Evolutionary conservation across 2,113 vertebrate species (phyloP), one percentile per base, ranked within the genome.

Genomic region (Actinemys pallida): DNA sequence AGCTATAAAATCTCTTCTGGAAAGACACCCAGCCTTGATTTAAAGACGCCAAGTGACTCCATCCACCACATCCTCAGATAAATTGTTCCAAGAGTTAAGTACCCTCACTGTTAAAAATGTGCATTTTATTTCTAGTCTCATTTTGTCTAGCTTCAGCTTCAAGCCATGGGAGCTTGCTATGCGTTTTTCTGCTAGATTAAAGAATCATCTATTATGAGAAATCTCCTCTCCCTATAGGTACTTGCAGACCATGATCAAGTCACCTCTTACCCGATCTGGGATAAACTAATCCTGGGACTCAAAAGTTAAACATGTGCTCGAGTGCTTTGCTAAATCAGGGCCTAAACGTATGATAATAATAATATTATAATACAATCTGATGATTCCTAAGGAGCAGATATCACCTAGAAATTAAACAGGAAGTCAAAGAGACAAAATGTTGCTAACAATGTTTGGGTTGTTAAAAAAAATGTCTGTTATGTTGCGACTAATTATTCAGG

Each of bases 401-500:
- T 69, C 16, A n/a, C 35, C 62, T 69, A 69, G 31, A 69, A 69
- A 69, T 69, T 69, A 69, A 69, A n/a, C 31, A n/a, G 62, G 62
- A n/a, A 69, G 14, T n/a, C 62, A 69, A 69, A 69, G 35, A 84
- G 62, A 90, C 52, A 52, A 90, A 84, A 62, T 20, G 10, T 10
- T 56, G 72, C 94, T 83, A 78, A 83, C 69, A 49, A 69, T 22
- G 39, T 80, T 57, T 89, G n/a, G 50, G 56, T 81, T 65, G 86
- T 93, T 85, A 87, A 83, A 47, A 54, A 54, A 59, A 88, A 53
- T 80, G 72, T 78, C 52, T 62, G 17, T 95, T 65, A 50, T 80
- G 53, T 50, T 86, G 85, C 45, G 81, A 79, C 90, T 84, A 86
- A 89, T 86, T 90, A 89, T 47, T 84, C 78, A 78, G 84, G 95